Percentiles rank a stretch among this genome's conserved stretches.
Conservation (phyloP, 53 echinoderm and acorn worm genomes). For the Henricia sp. region DNA sequence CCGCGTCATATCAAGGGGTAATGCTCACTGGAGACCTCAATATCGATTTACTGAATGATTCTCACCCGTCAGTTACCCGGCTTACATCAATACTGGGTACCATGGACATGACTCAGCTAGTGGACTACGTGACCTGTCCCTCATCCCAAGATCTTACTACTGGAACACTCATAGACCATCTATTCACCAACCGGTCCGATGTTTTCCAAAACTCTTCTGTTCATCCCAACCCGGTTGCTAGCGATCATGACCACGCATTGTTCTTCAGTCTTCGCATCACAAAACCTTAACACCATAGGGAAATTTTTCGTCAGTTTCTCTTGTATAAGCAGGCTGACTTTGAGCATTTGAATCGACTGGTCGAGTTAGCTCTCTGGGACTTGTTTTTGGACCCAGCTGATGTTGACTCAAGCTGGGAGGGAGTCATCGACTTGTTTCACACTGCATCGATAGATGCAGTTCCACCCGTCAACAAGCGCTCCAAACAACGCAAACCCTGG, state of each 20-base stretch:
- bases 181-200: slow-evolving; percentile 39
- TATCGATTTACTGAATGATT: neutral
- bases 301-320: slow-evolving; percentile 24
- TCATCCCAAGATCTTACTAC: slow-evolving; percentile 21
- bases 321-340: slow-evolving; percentile 7
- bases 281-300: neutral
- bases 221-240: slow-evolving; percentile 7
- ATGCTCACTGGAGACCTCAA: slow-evolving; percentile 31
- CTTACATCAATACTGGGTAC: slow-evolving; percentile 5
- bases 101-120: slow-evolving; percentile 25
- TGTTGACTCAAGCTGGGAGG: slow-evolving; percentile 46
- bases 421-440: slow-evolving; percentile 42
- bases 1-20: slow-evolving; percentile 9
- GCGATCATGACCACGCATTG: slow-evolving; percentile 9
- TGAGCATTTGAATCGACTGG: slow-evolving; percentile 32
- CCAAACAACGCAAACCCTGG: slow-evolving; percentile 14
- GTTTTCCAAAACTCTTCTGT: neutral
- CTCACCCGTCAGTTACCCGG: neutral
- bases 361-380: slow-evolving; percentile 38
- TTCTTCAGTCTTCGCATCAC: slow-evolving; percentile 8
- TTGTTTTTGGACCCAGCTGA: slow-evolving; percentile 28
- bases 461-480: neutral
- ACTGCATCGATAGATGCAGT: slow-evolving; percentile 39
- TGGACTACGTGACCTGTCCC: slow-evolving; percentile 27
- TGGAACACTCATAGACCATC: slow-evolving; percentile 43